Conservation (phyloP, 1,140 invertebrate genomes). For the Anastrepha ludens region DNA sequence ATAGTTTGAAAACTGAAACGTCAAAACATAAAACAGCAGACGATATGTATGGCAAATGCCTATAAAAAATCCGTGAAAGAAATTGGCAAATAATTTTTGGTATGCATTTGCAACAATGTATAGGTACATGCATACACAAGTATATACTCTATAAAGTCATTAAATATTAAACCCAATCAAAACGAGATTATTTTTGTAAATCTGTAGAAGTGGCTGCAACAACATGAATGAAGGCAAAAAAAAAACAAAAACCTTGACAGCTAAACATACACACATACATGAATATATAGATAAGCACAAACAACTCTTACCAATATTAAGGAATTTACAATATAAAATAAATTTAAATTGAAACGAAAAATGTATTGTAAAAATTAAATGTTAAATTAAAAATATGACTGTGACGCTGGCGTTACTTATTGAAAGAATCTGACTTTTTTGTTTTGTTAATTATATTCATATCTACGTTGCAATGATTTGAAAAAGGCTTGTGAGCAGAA, state of each 20-base stretch:
- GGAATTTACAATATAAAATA: background rate
- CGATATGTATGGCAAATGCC: too few species aligned
- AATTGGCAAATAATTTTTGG: too few species aligned
- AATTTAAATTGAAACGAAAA: constrained; percentile 44
- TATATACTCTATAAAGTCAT: background rate
- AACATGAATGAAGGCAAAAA: too few species aligned
- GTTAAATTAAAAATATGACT: constrained; percentile 51
- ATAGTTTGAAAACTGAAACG: too few species aligned
- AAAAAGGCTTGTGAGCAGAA: background rate
- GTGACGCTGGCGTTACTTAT: constrained; percentile 59
- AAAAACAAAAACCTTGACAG: too few species aligned
- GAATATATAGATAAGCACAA: constrained; percentile 16
- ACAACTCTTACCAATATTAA: too few species aligned
- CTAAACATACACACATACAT: constrained; percentile 27
- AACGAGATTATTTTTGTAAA: background rate
- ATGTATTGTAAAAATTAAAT: constrained; percentile 53
- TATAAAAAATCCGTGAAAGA: too few species aligned
- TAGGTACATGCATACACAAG: background rate
- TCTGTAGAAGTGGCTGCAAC: background rate
- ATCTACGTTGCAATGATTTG: background rate
- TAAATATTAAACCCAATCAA: background rate
- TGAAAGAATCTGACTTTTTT: constrained; percentile 29
- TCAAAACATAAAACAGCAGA: too few species aligned
- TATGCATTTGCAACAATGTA: background rate
- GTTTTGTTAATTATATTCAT: constrained; percentile 25